Evolutionary conservation across 2,113 vertebrate species (phyloP), one percentile per base, ranked within the genome.

Genomic region (Amblyopsis rosae): DNA sequence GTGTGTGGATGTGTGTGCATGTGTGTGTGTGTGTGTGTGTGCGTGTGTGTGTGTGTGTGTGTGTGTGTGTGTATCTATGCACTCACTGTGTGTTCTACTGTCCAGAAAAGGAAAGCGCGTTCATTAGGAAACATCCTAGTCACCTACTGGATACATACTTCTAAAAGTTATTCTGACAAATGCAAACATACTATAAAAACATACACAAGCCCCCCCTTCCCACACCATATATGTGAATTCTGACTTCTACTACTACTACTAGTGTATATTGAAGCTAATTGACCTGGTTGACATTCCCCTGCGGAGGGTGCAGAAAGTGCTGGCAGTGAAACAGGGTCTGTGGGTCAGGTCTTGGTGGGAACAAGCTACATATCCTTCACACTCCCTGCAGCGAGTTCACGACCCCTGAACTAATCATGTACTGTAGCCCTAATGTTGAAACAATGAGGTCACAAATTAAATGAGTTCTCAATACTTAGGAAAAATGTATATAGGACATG

Each of bases 291-390:
- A 64, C 69, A 72, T 76, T 70, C 54, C 81, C 76, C 70, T 59
- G 46, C 56, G 75, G 71, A 76, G 62, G 51, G 71, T 11, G 51
- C 54, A 47, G 57, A 63, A 70, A 76, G 11, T 69, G 77, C 68
- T 83, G 78, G 78, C 73, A 63, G 73, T 58, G 70, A 79, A 88
- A 82, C 69, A 61, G 73, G 85, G 86, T 86, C 88, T 84, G 59
- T 73, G 65, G 89, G 89, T 89, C 89, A 82, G n/a, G 80, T 85
- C 86, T 79, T 85, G 69, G 77, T 76, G 86, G 89, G 76, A 72
- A 75, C 84, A 76, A 58, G 71, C 72, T 82, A 66, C 79, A 63
- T 70, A 82, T 72, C 80, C 79, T 82, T 84, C 79, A 82, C 83
- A 79, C 84, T 86, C 74, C 66, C 82, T 76, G 77, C 85, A 79